Evolutionary conservation across 1,140 invertebrate species (phyloP).

Genomic region (Temnothorax curvispinosus): DNA sequence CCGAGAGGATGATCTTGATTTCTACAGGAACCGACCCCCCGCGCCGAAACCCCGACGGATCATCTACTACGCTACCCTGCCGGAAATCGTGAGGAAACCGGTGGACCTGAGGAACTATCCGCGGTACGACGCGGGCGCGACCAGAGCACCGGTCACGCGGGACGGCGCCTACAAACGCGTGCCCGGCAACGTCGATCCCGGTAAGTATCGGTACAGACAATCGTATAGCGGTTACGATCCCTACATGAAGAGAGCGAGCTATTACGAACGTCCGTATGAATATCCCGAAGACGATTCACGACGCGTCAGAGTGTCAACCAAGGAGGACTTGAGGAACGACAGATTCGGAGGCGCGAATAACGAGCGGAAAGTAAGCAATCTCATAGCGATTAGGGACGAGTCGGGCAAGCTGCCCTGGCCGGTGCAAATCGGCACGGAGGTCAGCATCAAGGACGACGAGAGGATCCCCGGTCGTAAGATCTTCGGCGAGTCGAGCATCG

Average conservation of each 20-base stretch:
- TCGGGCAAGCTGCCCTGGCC: conserved; percentile 81
- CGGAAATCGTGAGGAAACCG: conserved; percentile 84
- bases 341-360: conserved; percentile 56
- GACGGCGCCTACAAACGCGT: conserved; percentile 72
- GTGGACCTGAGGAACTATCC: conserved; percentile 79
- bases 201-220: conserved; percentile 71
- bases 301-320: conserved; percentile 66
- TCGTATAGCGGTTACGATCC: conserved; percentile 72
- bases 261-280: conserved; percentile 70
- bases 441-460: conserved; percentile 85
- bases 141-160: conserved; percentile 53
- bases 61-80: conserved; percentile 85
- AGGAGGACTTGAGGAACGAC: conserved; percentile 73
- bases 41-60: conserved; percentile 83
- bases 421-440: conserved; percentile 83
- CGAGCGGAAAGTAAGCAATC: conserved; percentile 75
- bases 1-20: conserved; percentile 77
- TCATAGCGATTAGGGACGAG: conserved; percentile 68
- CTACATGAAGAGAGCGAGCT: conserved; percentile 74
- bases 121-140: conserved; percentile 44
- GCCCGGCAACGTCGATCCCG: conserved; percentile 70
- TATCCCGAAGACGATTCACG: conserved; percentile 63
- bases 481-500: conserved; percentile 75
- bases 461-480: conserved; percentile 80
- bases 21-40: conserved; percentile 76